These are phyloP conservation scores for Chymomyza amoena DNA, from an alignment of 2,888 invertebrate genomes.

Conservation along the genomic window DNA sequence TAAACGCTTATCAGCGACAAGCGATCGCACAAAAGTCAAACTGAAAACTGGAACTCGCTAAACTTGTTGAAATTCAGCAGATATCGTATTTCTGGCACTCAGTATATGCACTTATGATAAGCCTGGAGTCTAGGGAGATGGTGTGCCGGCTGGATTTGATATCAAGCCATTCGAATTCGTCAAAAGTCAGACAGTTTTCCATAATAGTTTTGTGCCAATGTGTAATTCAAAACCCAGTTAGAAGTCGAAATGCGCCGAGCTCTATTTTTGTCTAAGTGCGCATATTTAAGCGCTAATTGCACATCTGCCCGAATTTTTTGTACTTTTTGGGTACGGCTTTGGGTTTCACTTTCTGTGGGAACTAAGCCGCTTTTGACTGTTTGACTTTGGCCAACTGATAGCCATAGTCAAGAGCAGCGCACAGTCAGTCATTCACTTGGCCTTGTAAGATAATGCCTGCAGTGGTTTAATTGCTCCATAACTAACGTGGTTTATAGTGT, in stretches of 20 bases:
- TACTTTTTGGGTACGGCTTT: neutral
- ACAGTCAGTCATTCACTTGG: neutral
- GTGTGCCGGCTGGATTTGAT: conserved; percentile 65
- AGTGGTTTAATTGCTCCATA: conserved; percentile 35
- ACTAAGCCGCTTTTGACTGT: conserved; percentile 17
- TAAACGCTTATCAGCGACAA: conserved; percentile 69
- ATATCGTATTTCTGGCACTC: conserved; percentile 36
- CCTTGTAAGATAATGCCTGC: conserved; percentile 28
- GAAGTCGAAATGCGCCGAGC: neutral
- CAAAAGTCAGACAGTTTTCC: conserved; percentile 62
- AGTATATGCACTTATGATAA: conserved; percentile 14
- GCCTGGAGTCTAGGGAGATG: conserved; percentile 25
- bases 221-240: conserved; percentile 45
- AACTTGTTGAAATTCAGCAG: conserved; percentile 68
- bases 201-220: conserved; percentile 23
- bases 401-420: conserved; percentile 18
- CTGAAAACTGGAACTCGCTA: conserved; percentile 58
- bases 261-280: neutral
- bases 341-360: conserved; percentile 30
- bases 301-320: conserved; percentile 59
- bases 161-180: conserved; percentile 45
- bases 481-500: conserved; percentile 52
- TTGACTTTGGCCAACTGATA: conserved; percentile 40
- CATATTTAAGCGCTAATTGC: conserved; percentile 60
- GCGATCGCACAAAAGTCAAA: conserved; percentile 72